A percentile compares a stretch with the other conserved stretches of the same genome.
These are phyloP conservation scores for Baronia brevicornis DNA, from an alignment of 2,888 invertebrate species.

Conservation along the genomic window DNA sequence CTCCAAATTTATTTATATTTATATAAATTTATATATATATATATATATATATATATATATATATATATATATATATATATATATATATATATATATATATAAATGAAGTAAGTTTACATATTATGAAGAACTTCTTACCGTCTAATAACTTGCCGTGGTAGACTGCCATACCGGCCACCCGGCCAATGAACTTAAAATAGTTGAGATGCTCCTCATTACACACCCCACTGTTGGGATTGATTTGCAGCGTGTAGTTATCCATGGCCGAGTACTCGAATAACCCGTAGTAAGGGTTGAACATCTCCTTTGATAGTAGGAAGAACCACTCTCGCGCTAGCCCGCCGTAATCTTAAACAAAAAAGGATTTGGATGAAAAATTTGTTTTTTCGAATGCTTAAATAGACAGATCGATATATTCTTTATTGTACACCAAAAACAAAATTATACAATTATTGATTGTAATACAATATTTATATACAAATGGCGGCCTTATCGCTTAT, in stretches of 20 bases:
- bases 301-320: slow-evolving; percentile 98
- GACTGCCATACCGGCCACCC: slow-evolving; percentile 99
- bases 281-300: slow-evolving; percentile 99
- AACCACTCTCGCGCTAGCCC: slow-evolving; percentile 99
- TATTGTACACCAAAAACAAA: too few species aligned
- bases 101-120: too few species aligned
- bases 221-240: slow-evolving; percentile 97
- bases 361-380: background rate
- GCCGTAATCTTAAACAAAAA: slow-evolving; percentile 85
- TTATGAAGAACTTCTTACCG: slow-evolving; percentile 82
- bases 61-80: too few species aligned
- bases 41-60: too few species aligned
- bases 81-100: too few species aligned
- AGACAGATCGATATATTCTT: too few species aligned
- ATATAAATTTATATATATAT: too few species aligned
- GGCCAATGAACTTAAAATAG: slow-evolving; percentile 99
- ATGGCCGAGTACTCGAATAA: slow-evolving; percentile 99
- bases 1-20: too few species aligned
- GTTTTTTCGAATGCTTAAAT: too few species aligned
- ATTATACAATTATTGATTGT: too few species aligned
- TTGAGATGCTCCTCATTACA: slow-evolving; percentile 98
- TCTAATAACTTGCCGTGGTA: slow-evolving; percentile 98
- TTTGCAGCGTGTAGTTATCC: slow-evolving; percentile 99
- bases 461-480: too few species aligned
- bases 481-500: too few species aligned